Base-by-base conservation (phyloP, 2,888 invertebrate species). In the Dorcus parallelipipedus region DNA sequence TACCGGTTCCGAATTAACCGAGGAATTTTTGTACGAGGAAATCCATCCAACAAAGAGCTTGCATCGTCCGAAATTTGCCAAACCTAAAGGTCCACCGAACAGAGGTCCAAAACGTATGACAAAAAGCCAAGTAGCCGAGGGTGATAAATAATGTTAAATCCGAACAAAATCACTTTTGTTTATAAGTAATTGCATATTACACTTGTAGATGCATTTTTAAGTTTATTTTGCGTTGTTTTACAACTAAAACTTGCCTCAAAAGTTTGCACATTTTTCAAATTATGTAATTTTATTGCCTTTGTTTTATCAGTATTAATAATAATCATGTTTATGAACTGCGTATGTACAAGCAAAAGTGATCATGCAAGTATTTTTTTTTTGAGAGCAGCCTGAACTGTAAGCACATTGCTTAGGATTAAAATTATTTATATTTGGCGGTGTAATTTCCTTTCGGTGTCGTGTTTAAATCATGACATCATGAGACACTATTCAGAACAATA, bases 31-130 rank as follows among this genome's bases (percentile, higher is more conserved):
- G 9, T 88, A 93, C 74, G 95, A 97, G 69, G 95, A 97, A 80
- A 85, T 98, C 58, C 96, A 98, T 78, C 97, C 97, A 0, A 94
- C 93, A 76, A 87, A 90, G 71, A 91, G 89, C 76, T 83, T 94
- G 43, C 91, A 94, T 75, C 85, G 90, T 67, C 93, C 93, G 14
- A 93, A 95, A 70, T 98, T 98, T 82, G 93, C 94, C 60, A 96
- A 96, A 78, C 98, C 98, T 1, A 97, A 95, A 79, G 97, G 97
- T 7, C 98, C 97, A 41, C 93, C 94, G 4, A 91, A 91, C 73
- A 83, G 97, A 69, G 97, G 97, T 42, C 95, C 95, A 0, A 93
- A 92, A 77, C 84, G 96, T 63, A 84, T 96, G 69, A 94, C 93
- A 50, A 92, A 90, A 77, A 76, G 85, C 0, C 86, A 86, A 67